A percentile compares a stretch with the other conserved stretches of the same genome.
phyloP scores from a whole-genome alignment of 2,888 invertebrate species.

The Cataglyphis albicans region DNA sequence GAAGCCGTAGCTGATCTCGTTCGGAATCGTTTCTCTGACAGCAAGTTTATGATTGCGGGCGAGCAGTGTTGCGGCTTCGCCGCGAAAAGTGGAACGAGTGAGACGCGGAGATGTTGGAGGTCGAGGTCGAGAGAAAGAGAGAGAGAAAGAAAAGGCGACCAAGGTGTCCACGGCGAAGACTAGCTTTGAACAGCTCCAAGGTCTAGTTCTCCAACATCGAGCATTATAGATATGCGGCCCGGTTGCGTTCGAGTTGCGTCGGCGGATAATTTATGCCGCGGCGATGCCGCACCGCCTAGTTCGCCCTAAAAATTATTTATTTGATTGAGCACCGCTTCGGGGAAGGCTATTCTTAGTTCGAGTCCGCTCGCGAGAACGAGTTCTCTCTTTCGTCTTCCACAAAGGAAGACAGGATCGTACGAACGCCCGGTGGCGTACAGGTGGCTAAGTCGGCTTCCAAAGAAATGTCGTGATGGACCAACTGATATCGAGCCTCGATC shows the following conservation, averaged over 20 bases:
- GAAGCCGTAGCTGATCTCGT: conserved; percentile 54
- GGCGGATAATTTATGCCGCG: conserved; percentile 82
- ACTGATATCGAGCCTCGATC: background rate
- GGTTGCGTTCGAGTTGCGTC: conserved; percentile 71
- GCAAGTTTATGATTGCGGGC: conserved; percentile 57
- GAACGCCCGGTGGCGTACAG: conserved; percentile 60
- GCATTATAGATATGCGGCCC: conserved; percentile 67
- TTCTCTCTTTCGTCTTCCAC: conserved; percentile 28
- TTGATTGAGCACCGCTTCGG: conserved; percentile 80
- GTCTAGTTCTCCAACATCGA: conserved; percentile 56
- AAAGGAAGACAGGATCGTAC: conserved; percentile 23
- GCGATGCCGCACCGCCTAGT: conserved; percentile 79
- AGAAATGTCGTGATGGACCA: background rate
- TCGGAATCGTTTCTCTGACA: conserved; percentile 60
- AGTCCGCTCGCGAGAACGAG: conserved; percentile 59
- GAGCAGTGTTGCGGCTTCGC: conserved; percentile 33
- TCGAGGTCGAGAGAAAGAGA: background rate
- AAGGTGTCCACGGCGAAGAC: conserved; percentile 53
- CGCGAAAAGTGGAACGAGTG: conserved; percentile 10
- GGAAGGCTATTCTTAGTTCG: conserved; percentile 76
- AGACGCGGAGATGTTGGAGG: conserved; percentile 35
- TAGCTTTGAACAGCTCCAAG: conserved; percentile 27
- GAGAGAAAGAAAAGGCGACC: background rate
- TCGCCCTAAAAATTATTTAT: conserved; percentile 82
- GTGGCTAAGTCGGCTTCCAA: conserved; percentile 44